phyloP scores from a whole-genome alignment of 2,113 vertebrate species.

The Edolisoma coerulescens region DNA sequence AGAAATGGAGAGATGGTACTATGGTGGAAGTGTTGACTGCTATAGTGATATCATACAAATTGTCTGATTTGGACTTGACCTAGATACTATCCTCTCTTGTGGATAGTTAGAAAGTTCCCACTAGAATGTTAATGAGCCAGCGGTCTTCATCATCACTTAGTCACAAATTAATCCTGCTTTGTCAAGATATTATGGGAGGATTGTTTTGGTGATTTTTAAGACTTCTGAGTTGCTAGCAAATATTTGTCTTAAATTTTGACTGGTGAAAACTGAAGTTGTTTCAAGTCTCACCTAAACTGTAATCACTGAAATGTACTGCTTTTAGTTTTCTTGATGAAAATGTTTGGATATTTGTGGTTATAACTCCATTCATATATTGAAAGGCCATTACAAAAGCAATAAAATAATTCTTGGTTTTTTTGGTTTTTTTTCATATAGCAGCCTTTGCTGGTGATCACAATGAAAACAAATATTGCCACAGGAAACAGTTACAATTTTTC shows the following conservation, averaged over 20 bases:
- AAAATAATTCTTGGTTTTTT: background rate
- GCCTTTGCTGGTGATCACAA: background rate
- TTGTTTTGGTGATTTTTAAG: background rate
- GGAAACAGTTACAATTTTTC: background rate
- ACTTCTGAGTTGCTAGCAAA: background rate
- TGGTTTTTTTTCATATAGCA: background rate
- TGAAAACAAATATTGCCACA: background rate
- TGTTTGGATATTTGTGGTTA: background rate
- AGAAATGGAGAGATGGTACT: background rate
- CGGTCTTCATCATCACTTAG: background rate
- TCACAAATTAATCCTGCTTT: background rate
- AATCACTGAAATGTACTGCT: background rate
- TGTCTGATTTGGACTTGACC: background rate
- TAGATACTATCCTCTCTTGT: background rate
- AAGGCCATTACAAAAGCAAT: background rate
- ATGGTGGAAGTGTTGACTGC: background rate
- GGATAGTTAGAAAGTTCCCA: constrained; percentile 10
- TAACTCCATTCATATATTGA: background rate
- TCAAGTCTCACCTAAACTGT: background rate
- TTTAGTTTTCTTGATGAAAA: background rate
- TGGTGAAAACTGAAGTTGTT: background rate
- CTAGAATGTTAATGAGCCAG: background rate
- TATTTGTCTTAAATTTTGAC: background rate
- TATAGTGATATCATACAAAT: background rate
- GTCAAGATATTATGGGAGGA: background rate